Evolutionary conservation across 2,113 vertebrate genomes (phyloP), one percentile per base, ranked within the genome.

Genomic region (Austrofundulus limnaeus): DNA sequence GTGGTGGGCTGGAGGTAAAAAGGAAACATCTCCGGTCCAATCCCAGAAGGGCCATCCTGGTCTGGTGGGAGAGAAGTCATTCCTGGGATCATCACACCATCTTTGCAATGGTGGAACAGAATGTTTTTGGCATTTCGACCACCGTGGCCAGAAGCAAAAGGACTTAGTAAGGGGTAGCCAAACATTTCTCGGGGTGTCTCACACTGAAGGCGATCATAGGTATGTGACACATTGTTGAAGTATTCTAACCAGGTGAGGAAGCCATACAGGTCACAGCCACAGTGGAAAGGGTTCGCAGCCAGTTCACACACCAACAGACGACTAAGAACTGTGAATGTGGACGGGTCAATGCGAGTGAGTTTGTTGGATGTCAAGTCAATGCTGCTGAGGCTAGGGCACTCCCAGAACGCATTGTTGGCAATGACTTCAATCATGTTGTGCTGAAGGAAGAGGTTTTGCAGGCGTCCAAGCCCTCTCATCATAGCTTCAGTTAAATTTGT

Each of bases 291-390:
- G 87, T 99, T 99, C 16, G 95, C 96, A 1, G 96, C 96, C 78
- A 99, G 90, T 85, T 99, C 96, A 0, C 97, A 98, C 67, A 98
- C 94, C 95, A 96, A 95, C 28, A 99, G 87, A 31, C 94, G 94
- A 80, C 78, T 92, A 39, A 98, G 87, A 78, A 94, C 91, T 47
- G 93, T 93, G 68, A 99, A 99, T 47, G 96, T 97, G 71, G 93
- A 90, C 2, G 95, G 94, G 39, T 98, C 97, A 34, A 99, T 91
- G 20, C 93, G 94, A 66, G 94, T 94, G 60, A 99, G 94, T 78
- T 95, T 95, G 88, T 99, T 99, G 70, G 97, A 98, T 55, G 97
- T 98, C 84, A 99, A 82, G 85, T 99, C 97, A 34, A 99, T 95
- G 90, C 95, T 98, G 86, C 94, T 96, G 79, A 99, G 95, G 85